Evolutionary conservation across 1,140 invertebrate species (phyloP), one percentile per base, ranked within the genome.

Genomic region (Ctenoplectra terminalis): DNA sequence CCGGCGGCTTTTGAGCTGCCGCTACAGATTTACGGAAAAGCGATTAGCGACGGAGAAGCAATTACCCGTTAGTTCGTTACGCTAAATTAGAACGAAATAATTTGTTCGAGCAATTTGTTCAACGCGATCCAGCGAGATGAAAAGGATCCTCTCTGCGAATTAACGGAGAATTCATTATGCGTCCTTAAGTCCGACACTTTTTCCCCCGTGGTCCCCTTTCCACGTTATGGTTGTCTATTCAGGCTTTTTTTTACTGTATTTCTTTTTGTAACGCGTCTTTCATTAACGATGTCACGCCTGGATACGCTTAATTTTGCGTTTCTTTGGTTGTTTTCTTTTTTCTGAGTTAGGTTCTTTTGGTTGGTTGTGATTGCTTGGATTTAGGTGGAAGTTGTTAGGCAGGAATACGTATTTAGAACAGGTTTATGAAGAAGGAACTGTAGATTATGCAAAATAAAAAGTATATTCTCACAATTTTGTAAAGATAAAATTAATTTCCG

Each of bases 61-160:
- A 58, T 58, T 58, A 58, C 26, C 15, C 26, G 40, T 26, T 77
- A 71, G 77, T 85, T 85, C 69, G 63, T 83, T 74, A 83, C 60
- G 63, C 43, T 70, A 70, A 83, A 85, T 83, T 80, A 77, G 37
- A 83, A 80, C 70, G 75, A 58, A 52, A 83, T 80, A 80, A 83
- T 80, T 78, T 67, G 81, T 46, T 29, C 50, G 54, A 69, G 37
- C 54, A 29, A 37, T 67, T 46, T 34, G 17, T 70, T n/a, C n/a
- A 50, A 15, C 31, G 48, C 31, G 26, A 54, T 54, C 15, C 29
- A 3, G 1, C 17, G 13, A 37, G 50, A 1, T 60, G 61, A 78
- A 78, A 69, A 48, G 75, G 29, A 69, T 58, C 52, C 2, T 6
- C 20, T 13, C 29, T 40, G 29, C 2, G 52, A 34, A 46, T 69